A percentile compares a stretch with the other conserved stretches of the same genome.
These are phyloP conservation scores for Bubo blakistoni DNA, from an alignment of 2,113 vertebrate species.

Conservation along the genomic window DNA sequence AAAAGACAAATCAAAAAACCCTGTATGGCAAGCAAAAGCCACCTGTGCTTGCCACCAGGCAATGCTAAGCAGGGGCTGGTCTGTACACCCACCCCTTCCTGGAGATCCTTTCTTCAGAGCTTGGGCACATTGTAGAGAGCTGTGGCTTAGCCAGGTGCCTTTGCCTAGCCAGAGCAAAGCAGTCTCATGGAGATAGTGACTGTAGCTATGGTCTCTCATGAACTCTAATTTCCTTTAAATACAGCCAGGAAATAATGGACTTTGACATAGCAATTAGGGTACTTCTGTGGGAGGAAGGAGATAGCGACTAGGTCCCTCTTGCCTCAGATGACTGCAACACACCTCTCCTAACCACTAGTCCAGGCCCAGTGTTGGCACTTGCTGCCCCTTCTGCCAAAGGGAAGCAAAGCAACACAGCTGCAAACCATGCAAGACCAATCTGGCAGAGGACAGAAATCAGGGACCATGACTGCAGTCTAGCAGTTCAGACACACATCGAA, in stretches of 20 bases:
- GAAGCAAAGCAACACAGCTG: neutral
- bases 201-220: fast-evolving
- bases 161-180: neutral
- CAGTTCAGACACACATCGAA: neutral
- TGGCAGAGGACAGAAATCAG: neutral
- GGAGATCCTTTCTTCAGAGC: neutral
- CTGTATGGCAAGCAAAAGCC: neutral
- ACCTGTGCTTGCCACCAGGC: neutral
- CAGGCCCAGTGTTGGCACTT: neutral
- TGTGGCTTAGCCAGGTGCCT: neutral
- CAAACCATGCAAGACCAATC: neutral
- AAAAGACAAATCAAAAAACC: neutral
- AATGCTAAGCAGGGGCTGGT: neutral
- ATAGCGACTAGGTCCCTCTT: fast-evolving
- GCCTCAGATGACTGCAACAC: neutral
- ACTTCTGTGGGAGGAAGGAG: neutral
- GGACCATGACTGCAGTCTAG: neutral
- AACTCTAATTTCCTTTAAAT: neutral
- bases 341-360: neutral
- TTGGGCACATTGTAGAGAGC: too few relatives aligned
- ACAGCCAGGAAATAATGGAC: neutral
- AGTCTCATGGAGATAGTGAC: neutral
- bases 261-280: neutral
- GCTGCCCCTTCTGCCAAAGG: neutral
- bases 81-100: neutral